Evolutionary conservation across 2,888 invertebrate genomes (phyloP), one percentile per base, ranked within the genome.

Genomic region (Mimas tiliae): DNA sequence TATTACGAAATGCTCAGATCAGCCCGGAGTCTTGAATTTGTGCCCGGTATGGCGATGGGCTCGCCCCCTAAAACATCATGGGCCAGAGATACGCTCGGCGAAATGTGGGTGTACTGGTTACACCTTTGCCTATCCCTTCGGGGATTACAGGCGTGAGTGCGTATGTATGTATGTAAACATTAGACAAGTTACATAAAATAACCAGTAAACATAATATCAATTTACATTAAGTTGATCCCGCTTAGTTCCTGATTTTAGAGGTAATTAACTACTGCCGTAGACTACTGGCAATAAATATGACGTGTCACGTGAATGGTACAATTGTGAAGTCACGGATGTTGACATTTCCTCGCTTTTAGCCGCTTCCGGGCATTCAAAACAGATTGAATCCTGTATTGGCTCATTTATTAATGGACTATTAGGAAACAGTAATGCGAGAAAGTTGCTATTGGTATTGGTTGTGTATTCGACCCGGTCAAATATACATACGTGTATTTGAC

Each of bases 321-420:
- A 58, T 58, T 58, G 58, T 58, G 38, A 58, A 11, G 58, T 58
- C 58, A 58, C 38, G 6, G 12, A 16, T 9, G 38, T 58, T 12
- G 58, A 58, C 21, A 42, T 58, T 58, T 58, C 58, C 58, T 58
- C 16, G 19, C 58, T 58, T 19, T 42, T 19, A 58, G 42, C 42
- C 58, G 12, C 38, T 58, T 58, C 58, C 58, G 38, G 6, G 38
- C 38, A 58, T 58, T 42, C 38, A 58, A 58, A 42, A 58, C 19
- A 38, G 58, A 42, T 19, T 50, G 50, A 7, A 50, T 19, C 19
- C 38, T 19, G 19, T 33, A 33, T 52, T 52, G 21, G 14, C 38
- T 38, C 16, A 9, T 34, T 11, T 11, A 58, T 52, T 27, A 19
- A 11, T 45, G 11, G 16, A 19, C 16, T n/a, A 38, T 58, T 58